Evolutionary conservation across 2,113 vertebrate species (phyloP), one percentile per base, ranked within the genome.

Genomic region (Ursus arctos): DNA sequence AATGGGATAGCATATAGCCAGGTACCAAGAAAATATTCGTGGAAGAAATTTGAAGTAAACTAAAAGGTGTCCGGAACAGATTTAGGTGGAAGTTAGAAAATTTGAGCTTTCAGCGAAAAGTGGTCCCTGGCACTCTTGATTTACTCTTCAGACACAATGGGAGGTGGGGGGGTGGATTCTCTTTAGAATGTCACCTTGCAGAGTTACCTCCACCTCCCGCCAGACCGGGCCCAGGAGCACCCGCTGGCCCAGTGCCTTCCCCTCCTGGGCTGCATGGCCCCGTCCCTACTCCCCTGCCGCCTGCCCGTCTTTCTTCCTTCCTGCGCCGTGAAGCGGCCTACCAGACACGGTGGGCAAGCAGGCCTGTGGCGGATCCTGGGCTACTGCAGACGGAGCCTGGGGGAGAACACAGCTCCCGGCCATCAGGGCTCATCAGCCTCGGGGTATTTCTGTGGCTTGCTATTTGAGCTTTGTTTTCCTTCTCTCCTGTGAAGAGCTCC

Each of bases 191-290:
- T 74, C 43, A 43, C 43, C 43, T 43, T 43, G 43, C 43, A 43
- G 5, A 97, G 98, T 98, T 98, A 98, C 88, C 97, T 97, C 98
- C 98, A 96, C 94, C 91, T 98, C 95, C 80, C 96, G 98, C 98
- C 93, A 24, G 85, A 28, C 51, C 49, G 12, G 69, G 7, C 4
- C 53, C 33, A 26, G 81, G 49, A 14, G 53, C 57, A 8, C 18
- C 2, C 0, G 43, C 31, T 13, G 43, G 36, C 31, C 47, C 14
- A 28, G n/a, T 13, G n/a, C 43, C 40, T 28, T 9, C 57, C 59
- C 61, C 47, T 43, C 28, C 40, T 7, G 0, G 36, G 40, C 91
- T 57, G 96, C 97, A 91, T 85, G 92, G 76, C 93, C 8, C 57
- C 33, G 13, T 24, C 4, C 16, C 36, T 3, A 0, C 49, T 14